phyloP scores from a whole-genome alignment of 2,888 invertebrate genomes.

The Timandra comae region DNA sequence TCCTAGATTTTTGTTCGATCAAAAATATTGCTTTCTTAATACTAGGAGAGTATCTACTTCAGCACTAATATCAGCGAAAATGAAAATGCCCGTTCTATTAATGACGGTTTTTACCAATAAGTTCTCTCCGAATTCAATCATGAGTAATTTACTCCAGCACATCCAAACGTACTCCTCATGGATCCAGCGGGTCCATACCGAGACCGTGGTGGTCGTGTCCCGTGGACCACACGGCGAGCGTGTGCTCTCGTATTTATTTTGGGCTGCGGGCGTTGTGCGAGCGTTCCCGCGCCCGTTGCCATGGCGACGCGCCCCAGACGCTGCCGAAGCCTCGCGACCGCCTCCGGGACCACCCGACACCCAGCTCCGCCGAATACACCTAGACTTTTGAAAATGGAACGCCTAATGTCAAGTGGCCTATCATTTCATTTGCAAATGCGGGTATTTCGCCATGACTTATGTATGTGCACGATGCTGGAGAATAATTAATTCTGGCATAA shows the following conservation, averaged over 20 bases:
- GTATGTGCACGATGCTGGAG: not conserved
- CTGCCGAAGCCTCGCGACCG: slow-evolving; percentile 41
- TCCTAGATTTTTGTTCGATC: too few species aligned
- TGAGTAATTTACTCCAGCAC: too few species aligned
- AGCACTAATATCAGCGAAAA: too few species aligned
- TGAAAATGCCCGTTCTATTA: too few species aligned
- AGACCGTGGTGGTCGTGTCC: slow-evolving; percentile 22
- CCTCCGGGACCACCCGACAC: slow-evolving; percentile 38
- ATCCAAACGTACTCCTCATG: too few species aligned
- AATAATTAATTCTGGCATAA: too few species aligned
- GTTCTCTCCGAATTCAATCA: too few species aligned
- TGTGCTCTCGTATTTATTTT: slow-evolving; percentile 63
- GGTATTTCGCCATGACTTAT: not conserved
- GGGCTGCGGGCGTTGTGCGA: slow-evolving; percentile 51
- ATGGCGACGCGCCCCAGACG: slow-evolving; percentile 67
- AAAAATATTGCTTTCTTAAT: too few species aligned
- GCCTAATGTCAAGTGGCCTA: slow-evolving; percentile 11
- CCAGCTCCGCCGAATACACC: slow-evolving; percentile 18
- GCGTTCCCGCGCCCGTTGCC: slow-evolving; percentile 55
- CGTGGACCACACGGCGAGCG: slow-evolving; percentile 35
- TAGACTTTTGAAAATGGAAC: slow-evolving; percentile 15
- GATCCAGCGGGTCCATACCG: too few species aligned
- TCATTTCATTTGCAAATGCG: slow-evolving; percentile 20
- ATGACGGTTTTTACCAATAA: too few species aligned
- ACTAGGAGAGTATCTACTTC: too few species aligned